These are phyloP conservation scores for Campaea margaritaria DNA, from an alignment of 2,888 invertebrate species.

Conservation along the genomic window DNA sequence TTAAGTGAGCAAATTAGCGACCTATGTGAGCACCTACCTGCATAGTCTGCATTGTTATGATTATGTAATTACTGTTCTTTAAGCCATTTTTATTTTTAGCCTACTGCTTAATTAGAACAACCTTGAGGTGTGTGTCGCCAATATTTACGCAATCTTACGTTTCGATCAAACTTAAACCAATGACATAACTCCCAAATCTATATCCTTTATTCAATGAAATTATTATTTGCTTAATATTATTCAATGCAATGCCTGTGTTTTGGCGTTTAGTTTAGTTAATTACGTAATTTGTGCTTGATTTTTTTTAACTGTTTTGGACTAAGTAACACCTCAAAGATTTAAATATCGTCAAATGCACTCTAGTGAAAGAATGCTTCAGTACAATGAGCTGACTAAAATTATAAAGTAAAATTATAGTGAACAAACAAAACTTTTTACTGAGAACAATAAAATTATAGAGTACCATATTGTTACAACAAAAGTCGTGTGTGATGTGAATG, in stretches of 20 bases:
- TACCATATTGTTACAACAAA: too few relatives aligned
- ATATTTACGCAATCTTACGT: slow-evolving; percentile 65
- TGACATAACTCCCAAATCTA: slow-evolving; percentile 58
- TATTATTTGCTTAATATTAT: slow-evolving; percentile 15
- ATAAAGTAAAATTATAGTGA: too few relatives aligned
- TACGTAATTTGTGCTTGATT: slow-evolving; percentile 7
- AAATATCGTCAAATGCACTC: too few relatives aligned
- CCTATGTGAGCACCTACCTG: background rate
- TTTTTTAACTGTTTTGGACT: background rate
- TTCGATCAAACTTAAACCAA: slow-evolving; percentile 55
- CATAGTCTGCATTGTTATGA: slow-evolving; percentile 19
- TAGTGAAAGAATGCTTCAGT: too few relatives aligned
- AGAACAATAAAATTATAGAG: too few relatives aligned
- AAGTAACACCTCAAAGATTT: too few relatives aligned
- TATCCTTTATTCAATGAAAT: slow-evolving; percentile 14
- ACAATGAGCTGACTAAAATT: too few relatives aligned
- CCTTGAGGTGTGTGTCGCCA: slow-evolving; percentile 66
- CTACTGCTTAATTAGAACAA: slow-evolving; percentile 60
- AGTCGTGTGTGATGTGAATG: too few relatives aligned
- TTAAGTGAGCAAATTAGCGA: background rate
- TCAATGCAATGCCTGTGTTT: background rate
- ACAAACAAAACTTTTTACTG: too few relatives aligned
- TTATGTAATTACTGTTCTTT: slow-evolving; percentile 47
- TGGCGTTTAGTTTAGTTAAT: slow-evolving; percentile 4
- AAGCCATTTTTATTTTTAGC: slow-evolving; percentile 46